Conservation (phyloP, 2,888 invertebrate genomes). For the Lumbricus terrestris region DNA sequence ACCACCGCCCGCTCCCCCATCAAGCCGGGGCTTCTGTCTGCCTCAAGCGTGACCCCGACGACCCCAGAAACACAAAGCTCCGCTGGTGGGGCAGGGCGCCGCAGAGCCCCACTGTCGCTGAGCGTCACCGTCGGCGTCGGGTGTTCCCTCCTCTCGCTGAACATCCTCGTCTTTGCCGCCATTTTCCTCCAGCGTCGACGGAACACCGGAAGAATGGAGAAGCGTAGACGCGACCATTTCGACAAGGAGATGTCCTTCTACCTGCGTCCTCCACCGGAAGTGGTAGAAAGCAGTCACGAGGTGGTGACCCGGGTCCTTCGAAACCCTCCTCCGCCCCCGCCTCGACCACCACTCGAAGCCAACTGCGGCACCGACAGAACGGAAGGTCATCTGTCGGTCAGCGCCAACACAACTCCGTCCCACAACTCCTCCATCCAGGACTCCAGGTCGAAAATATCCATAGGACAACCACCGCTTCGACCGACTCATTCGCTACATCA, state of each 20-base stretch:
- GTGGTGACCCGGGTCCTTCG: neutral
- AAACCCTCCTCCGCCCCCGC: neutral
- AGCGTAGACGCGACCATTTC: neutral
- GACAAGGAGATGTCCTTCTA: conserved; percentile 7
- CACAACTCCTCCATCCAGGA: neutral
- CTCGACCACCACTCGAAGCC: too few relatives aligned
- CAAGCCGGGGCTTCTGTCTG: neutral
- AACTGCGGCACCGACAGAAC: neutral
- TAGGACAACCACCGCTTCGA: neutral
- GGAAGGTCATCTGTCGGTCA: neutral
- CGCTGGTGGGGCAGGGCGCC: neutral
- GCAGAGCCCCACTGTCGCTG: conserved; percentile 40
- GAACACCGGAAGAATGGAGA: neutral
- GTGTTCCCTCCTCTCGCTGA: conserved; percentile 84
- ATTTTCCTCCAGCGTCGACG: conserved; percentile 76
- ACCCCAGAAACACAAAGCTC: neutral
- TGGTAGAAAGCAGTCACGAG: neutral
- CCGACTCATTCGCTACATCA: neutral
- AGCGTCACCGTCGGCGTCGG: conserved; percentile 77
- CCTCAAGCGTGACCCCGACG: neutral
- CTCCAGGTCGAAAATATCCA: neutral
- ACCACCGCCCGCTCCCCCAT: neutral
- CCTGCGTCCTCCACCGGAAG: neutral
- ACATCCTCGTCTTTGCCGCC: conserved; percentile 88
- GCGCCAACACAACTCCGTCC: neutral